Evolutionary conservation across 2,797 vertebrate genomes (phyloP).

Genomic region (Chelon labrosus): DNA sequence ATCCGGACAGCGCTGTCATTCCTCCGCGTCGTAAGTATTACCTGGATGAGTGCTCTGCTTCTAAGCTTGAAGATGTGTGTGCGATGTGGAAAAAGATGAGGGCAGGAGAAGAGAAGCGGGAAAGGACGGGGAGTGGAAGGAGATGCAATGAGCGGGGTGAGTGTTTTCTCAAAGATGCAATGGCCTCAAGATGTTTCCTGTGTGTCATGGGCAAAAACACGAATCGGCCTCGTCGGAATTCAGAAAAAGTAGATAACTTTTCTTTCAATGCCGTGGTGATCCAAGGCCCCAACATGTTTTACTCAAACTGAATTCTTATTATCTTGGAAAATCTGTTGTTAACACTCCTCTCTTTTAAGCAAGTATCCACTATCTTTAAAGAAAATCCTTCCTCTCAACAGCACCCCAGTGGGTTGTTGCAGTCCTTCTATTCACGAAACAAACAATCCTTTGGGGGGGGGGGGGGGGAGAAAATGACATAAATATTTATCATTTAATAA

Average conservation of each 20-base stretch:
- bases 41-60: constrained; percentile 49
- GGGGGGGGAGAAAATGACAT: constrained; percentile 74
- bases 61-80: constrained; percentile 23
- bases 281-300: constrained; percentile 54
- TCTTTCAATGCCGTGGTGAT: constrained; percentile 33
- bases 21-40: constrained; percentile 53
- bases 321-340: constrained; percentile 74
- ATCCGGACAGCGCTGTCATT: constrained; percentile 41
- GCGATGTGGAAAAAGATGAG: constrained; percentile 6
- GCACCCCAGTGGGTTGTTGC: constrained; percentile 78
- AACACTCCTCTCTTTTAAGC: constrained; percentile 64
- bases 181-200: constrained; percentile 9
- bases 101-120: not conserved
- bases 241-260: constrained; percentile 36
- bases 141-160: not conserved
- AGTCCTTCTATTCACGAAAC: constrained; percentile 78
- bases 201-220: constrained; percentile 37
- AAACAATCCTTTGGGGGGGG: constrained; percentile 74
- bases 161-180: constrained; percentile 15
- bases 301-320: constrained; percentile 64
- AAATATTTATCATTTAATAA: constrained; percentile 87
- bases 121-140: not conserved
- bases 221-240: constrained; percentile 29
- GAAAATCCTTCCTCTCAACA: constrained; percentile 78
- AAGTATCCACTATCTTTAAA: constrained; percentile 73